These are phyloP conservation scores for Luidia sarsii DNA, from an alignment of 53 echinoderm and acorn worm species.

Conservation along the genomic window DNA sequence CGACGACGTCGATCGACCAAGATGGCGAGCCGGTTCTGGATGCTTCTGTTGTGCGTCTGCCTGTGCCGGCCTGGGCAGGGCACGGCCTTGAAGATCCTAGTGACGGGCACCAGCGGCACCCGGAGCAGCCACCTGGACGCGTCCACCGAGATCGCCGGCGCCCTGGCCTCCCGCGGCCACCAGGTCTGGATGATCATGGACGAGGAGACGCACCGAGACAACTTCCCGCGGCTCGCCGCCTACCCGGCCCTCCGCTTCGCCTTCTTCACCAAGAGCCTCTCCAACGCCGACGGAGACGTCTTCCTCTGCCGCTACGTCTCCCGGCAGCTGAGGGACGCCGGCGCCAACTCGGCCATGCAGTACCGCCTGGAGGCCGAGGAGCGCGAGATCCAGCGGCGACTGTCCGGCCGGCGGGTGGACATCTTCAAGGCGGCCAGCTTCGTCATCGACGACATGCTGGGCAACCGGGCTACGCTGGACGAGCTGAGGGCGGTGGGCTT, in stretches of 20 bases:
- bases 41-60: no score
- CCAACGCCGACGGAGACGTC: background rate
- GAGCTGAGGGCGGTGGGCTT: slow-evolving; percentile 19
- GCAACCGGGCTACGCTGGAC: background rate
- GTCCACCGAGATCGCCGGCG: background rate
- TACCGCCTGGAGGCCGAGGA: slow-evolving; percentile 22
- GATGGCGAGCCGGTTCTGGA: no score
- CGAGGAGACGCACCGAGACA: background rate
- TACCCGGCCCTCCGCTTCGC: background rate
- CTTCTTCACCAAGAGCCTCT: background rate
- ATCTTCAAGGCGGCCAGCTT: slow-evolving; percentile 2
- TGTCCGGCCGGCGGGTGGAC: background rate
- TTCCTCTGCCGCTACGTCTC: slow-evolving; percentile 8
- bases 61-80: no score
- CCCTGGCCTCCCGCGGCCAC: slow-evolving; percentile 2
- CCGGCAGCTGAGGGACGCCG: slow-evolving; percentile 1
- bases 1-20: no score
- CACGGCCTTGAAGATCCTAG: slow-evolving; percentile 31
- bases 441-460: slow-evolving; percentile 13
- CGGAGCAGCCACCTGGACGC: background rate
- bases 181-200: slow-evolving; percentile 38
- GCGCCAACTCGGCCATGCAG: slow-evolving; percentile 35
- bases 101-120: background rate
- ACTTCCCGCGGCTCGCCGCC: background rate
- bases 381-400: background rate